Percentiles rank a stretch among this genome's conserved stretches.
Conservation (phyloP, 2,797 vertebrate species). For the Phataginus tricuspis region DNA sequence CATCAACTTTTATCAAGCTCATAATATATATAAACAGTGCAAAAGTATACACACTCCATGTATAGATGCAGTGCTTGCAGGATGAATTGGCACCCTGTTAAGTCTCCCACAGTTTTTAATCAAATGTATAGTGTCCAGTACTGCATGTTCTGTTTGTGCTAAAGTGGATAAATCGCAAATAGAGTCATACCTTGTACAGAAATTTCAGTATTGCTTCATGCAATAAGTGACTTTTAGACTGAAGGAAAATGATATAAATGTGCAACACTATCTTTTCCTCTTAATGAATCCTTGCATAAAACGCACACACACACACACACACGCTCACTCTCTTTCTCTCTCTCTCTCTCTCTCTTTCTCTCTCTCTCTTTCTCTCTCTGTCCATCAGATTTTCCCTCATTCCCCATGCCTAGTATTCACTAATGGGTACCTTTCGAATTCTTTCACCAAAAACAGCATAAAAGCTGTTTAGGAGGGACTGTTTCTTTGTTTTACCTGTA, state of each 20-base stretch:
- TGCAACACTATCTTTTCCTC: conserved; percentile 41
- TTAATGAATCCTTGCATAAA: conserved; percentile 28
- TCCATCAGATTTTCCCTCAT: conserved; percentile 56
- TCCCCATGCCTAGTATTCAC: conserved; percentile 67
- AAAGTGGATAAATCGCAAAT: not conserved
- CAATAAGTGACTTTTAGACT: conserved; percentile 51
- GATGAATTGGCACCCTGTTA: not conserved
- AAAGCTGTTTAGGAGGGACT: conserved; percentile 26
- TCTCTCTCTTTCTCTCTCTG: not conserved
- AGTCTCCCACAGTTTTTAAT: not conserved
- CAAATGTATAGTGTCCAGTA: conserved; percentile 19
- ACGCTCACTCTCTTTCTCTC: not conserved
- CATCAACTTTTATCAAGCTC: not conserved
- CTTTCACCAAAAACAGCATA: conserved; percentile 68
- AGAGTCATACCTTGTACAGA: not conserved
- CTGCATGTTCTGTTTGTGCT: not conserved
- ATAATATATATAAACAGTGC: not conserved
- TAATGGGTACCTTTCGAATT: conserved; percentile 68
- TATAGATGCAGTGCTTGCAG: not conserved
- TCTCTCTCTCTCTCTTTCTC: no score
- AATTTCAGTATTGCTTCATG: not conserved
- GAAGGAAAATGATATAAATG: conserved; percentile 49
- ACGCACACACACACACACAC: not conserved
- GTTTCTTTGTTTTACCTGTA: conserved; percentile 68
- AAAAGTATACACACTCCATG: conserved; percentile 41